Percentiles rank a stretch among this genome's conserved stretches.
These are phyloP conservation scores for Panthera tigris DNA, from an alignment of 2,113 vertebrate species.

Conservation along the genomic window DNA sequence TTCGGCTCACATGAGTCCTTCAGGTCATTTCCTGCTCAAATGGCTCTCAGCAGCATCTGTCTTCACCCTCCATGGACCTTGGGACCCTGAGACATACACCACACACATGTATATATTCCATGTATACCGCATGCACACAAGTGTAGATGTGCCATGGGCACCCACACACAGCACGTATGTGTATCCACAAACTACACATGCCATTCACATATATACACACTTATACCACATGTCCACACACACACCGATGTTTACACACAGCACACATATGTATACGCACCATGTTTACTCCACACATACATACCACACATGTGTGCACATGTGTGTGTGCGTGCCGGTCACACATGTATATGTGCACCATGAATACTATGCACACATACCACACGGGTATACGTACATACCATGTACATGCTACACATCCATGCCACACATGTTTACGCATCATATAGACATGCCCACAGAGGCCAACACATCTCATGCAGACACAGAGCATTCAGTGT, in stretches of 20 bases:
- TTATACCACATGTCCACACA: not conserved
- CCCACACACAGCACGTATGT: not conserved
- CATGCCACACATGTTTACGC: not conserved
- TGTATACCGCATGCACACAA: not conserved
- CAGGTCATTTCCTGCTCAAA: not conserved
- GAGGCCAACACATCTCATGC: not conserved
- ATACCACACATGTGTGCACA: not conserved
- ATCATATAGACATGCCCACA: not conserved
- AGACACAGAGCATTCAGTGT: not conserved
- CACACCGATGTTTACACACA: not conserved
- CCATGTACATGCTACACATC: not conserved
- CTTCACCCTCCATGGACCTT: not conserved
- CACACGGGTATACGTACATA: no score
- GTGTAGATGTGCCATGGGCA: not conserved
- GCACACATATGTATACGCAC: not conserved
- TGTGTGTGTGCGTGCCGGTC: fast-evolving
- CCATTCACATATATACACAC: not conserved
- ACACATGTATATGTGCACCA: no score
- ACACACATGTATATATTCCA: not conserved
- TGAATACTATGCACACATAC: no score
- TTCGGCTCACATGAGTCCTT: not conserved
- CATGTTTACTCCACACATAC: not conserved
- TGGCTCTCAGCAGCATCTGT: not conserved
- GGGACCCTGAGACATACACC: not conserved
- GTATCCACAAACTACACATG: not conserved